Base-by-base conservation (phyloP, 2,797 vertebrate species). In the Mionectes olivaceus region DNA sequence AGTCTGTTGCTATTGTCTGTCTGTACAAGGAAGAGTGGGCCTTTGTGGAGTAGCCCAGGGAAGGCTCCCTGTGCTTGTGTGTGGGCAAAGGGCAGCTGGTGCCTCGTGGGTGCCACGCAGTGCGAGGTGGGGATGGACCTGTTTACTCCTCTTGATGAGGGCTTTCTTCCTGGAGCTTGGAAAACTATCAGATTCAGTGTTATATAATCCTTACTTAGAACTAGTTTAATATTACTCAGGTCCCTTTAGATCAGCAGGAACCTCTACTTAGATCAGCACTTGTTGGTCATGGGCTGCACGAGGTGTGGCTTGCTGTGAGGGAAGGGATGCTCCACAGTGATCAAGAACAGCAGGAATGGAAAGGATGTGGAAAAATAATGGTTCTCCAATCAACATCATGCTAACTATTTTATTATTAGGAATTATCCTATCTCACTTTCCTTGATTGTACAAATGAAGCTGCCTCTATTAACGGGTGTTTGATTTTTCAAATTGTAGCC, bases 31-130 rank as follows among this genome's bases (percentile, higher is more conserved):
- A 21, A 24, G 10, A 24, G 14, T 3, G 2, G 7, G 5, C 9
- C 9, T 24, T 19, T 5, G n/a, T 5, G 3, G 27, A 64, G 25
- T 1, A 2, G 28, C 50, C 13, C 2, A 4, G 8, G 37, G 10
- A 56, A 23, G 6, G 18, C 14, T 69, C 8, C 24, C 6, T 19
- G 11, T 14, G 28, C 0, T 0, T 7, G 8, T 3, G 5, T 0
- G 2, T 2, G 3, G 9, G 3, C 21, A 77, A 30, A 68, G 0
- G 4, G 16, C 0, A 0, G 21, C 27, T 9, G 9, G 32, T 41
- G 13, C 19, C 41, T 76, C 18, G 11, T 0, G 2, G 32, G 10
- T 49, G 19, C 2, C 2, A 0, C 5, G 28, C 14, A 3, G 4
- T 14, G 14, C 15, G 19, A 57, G 17, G 4, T 27, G 22, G 4